Evolutionary conservation across 2,797 vertebrate genomes (phyloP).

Genomic region (Falco concolor): DNA sequence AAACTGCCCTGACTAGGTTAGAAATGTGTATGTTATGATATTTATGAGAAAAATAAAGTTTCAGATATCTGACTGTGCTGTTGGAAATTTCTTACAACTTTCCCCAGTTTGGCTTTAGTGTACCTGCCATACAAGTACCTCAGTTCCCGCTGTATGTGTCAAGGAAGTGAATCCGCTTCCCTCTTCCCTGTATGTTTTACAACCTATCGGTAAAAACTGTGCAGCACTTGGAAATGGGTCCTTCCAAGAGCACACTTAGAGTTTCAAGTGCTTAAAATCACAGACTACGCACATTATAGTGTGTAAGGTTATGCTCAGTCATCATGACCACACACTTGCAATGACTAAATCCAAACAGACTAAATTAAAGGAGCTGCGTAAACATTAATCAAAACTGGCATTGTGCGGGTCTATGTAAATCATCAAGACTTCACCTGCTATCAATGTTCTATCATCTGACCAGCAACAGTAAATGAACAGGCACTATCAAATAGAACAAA

Average conservation of each 20-base stretch:
- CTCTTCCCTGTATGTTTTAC: neutral
- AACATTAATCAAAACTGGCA: neutral
- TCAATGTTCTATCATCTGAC: neutral
- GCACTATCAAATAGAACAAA: neutral
- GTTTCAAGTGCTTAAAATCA: neutral
- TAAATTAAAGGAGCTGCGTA: neutral
- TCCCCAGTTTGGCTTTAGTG: neutral
- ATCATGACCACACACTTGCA: neutral
- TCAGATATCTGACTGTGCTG: neutral
- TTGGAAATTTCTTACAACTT: neutral
- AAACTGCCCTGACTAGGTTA: neutral
- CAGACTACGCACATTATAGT: fast-evolving
- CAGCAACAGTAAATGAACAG: neutral
- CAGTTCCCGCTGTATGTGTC: neutral
- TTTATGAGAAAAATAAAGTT: neutral
- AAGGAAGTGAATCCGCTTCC: neutral
- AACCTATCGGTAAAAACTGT: neutral
- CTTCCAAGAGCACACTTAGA: neutral
- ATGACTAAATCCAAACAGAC: neutral
- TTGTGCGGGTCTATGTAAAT: neutral
- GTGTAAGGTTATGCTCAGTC: neutral
- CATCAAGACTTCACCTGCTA: neutral
- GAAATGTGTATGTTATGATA: neutral
- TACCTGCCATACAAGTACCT: neutral
- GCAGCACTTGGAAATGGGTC: neutral